Percentiles rank a stretch among this genome's conserved stretches.
These are phyloP conservation scores for Podilymbus podiceps DNA, from an alignment of 2,113 vertebrate genomes.

Conservation along the genomic window DNA sequence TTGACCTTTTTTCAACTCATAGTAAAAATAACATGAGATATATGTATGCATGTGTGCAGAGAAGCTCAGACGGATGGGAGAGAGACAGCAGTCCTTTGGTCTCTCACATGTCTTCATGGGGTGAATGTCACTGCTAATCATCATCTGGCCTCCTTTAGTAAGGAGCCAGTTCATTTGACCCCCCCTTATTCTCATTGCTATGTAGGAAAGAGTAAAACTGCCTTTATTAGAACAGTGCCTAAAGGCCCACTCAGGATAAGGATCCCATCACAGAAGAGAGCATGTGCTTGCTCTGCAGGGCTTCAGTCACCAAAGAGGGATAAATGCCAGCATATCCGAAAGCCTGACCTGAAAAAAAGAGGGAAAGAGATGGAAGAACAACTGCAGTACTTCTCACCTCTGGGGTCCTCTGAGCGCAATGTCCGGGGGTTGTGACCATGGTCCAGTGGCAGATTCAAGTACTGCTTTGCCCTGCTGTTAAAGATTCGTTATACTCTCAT, in stretches of 20 bases:
- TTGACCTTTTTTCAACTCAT: background rate
- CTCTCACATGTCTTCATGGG: background rate
- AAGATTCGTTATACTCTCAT: background rate
- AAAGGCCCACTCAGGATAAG: background rate
- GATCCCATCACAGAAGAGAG: background rate
- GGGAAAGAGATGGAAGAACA: background rate
- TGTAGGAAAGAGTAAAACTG: background rate
- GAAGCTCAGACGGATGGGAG: background rate
- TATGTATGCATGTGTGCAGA: background rate
- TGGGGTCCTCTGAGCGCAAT: background rate
- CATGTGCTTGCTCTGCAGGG: background rate
- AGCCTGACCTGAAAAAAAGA: background rate
- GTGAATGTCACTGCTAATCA: background rate
- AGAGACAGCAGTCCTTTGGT: background rate
- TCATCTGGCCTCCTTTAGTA: background rate
- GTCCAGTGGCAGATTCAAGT: background rate
- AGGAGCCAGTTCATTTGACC: background rate
- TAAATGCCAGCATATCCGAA: background rate
- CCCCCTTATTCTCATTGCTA: rapidly evolving
- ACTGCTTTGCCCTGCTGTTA: background rate
- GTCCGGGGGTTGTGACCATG: rapidly evolving
- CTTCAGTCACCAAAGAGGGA: background rate
- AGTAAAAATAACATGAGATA: background rate
- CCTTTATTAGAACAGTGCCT: background rate
- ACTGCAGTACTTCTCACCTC: background rate